phyloP scores from a whole-genome alignment of 2,797 vertebrate genomes.

The Gastrophryne carolinensis region DNA sequence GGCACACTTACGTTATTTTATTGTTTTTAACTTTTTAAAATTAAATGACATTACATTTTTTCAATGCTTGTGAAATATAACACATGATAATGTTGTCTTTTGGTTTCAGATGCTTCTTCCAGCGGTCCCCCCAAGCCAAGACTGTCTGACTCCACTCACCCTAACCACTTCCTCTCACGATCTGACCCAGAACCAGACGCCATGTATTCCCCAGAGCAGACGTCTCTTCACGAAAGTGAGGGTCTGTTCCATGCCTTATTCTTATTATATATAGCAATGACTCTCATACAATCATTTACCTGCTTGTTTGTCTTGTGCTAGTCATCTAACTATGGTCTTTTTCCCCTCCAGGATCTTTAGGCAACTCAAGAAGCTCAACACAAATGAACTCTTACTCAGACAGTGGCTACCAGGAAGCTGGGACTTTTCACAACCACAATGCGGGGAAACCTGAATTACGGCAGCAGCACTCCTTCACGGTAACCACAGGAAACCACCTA shows the following conservation, averaged over 20 bases:
- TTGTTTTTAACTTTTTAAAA: neutral
- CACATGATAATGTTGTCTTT: conserved; percentile 22
- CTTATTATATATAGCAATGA: conserved; percentile 60
- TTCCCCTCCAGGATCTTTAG: conserved; percentile 79
- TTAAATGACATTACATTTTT: neutral
- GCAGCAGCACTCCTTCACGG: conserved; percentile 82
- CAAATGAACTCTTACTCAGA: conserved; percentile 99
- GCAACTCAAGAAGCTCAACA: conserved; percentile 92
- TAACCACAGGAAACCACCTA: conserved; percentile 73
- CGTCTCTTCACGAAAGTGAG: conserved; percentile 97
- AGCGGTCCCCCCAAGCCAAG: conserved; percentile 77
- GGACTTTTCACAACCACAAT: conserved; percentile 87
- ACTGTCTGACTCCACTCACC: conserved; percentile 80
- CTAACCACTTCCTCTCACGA: conserved; percentile 84
- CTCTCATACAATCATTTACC: neutral
- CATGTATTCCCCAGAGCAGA: conserved; percentile 89
- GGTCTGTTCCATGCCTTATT: conserved; percentile 82
- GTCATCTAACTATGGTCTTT: neutral
- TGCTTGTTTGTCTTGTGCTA: conserved; percentile 20
- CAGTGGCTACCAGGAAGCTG: conserved; percentile 95
- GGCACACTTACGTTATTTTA: too few relatives aligned
- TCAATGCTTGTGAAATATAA: neutral
- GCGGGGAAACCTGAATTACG: conserved; percentile 81
- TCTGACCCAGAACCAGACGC: conserved; percentile 83
- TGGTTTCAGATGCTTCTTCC: conserved; percentile 81